phyloP scores from a whole-genome alignment of 2,113 vertebrate species.

The Rana temporaria region DNA sequence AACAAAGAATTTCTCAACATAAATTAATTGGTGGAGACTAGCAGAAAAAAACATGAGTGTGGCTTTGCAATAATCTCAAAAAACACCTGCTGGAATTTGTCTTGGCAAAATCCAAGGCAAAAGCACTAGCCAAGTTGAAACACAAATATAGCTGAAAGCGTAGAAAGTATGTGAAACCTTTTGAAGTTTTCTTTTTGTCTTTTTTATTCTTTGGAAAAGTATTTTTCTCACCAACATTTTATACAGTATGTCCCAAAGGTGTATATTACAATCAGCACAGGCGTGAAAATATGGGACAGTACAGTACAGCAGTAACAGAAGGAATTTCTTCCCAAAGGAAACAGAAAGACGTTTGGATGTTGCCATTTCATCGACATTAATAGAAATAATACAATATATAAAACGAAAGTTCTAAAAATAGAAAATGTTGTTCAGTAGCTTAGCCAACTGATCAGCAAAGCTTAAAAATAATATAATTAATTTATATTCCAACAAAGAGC shows the following conservation, averaged over 20 bases:
- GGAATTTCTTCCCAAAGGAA: not conserved
- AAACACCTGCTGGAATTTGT: conserved; percentile 59
- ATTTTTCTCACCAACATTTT: conserved; percentile 16
- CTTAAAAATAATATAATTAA: too few species aligned
- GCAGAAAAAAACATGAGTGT: conserved; percentile 10
- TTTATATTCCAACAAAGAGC: too few species aligned
- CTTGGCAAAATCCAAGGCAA: conserved; percentile 46
- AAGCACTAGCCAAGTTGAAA: conserved; percentile 54
- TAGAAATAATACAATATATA: too few species aligned
- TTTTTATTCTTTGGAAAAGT: conserved; percentile 45
- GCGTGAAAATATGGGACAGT: not conserved
- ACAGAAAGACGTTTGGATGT: too few species aligned
- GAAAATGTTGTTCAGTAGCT: too few species aligned
- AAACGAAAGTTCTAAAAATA: too few species aligned
- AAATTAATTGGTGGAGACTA: conserved; percentile 48
- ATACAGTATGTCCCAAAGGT: conserved; percentile 39
- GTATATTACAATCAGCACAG: conserved; percentile 29
- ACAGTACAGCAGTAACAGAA: conserved; percentile 5
- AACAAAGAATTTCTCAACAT: conserved; percentile 44
- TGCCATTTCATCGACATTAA: too few species aligned
- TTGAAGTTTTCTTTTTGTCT: conserved; percentile 52
- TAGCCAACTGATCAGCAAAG: too few species aligned
- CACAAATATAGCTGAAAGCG: conserved; percentile 54
- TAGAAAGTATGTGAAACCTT: conserved; percentile 53
- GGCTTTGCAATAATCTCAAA: conserved; percentile 52